Conservation (phyloP, 2,888 invertebrate genomes). For the Polydesmus complanatus region DNA sequence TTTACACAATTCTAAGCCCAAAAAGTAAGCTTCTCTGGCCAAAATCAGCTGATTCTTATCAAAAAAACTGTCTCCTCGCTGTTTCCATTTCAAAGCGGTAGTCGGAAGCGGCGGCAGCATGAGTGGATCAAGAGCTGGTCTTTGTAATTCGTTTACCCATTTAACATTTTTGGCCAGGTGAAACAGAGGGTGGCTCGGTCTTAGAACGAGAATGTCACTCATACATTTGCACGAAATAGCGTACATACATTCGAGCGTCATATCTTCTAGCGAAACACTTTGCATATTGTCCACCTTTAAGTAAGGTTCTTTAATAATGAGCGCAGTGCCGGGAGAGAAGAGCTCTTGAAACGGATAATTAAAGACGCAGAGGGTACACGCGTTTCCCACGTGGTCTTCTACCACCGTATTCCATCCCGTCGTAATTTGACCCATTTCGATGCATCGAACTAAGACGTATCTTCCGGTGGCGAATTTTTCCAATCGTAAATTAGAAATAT, state of each 20-base stretch:
- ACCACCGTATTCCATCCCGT: not conserved
- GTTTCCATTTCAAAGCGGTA: not conserved
- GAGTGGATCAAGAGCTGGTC: not conserved
- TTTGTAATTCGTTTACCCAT: not conserved
- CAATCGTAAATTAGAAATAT: not conserved
- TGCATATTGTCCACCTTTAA: too few relatives aligned
- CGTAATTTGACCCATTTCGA: not conserved
- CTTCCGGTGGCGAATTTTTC: not conserved
- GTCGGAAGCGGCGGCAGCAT: not conserved
- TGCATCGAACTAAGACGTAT: slow-evolving; percentile 1
- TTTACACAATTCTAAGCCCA: not conserved
- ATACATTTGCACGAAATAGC: not conserved
- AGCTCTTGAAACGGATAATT: not conserved
- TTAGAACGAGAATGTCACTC: not conserved
- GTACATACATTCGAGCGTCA: not conserved
- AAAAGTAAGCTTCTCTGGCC: not conserved
- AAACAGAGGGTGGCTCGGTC: not conserved
- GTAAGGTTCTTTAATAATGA: slow-evolving; percentile 2
- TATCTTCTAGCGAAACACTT: too few relatives aligned
- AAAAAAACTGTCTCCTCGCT: not conserved
- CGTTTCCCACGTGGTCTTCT: slow-evolving; percentile 5
- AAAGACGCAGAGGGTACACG: not conserved
- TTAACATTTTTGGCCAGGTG: not conserved
- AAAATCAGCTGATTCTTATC: not conserved
- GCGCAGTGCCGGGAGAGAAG: not conserved